Evolutionary conservation across 2,888 invertebrate genomes (phyloP), one percentile per base, ranked within the genome.

Genomic region (Sepiola atlantica): DNA sequence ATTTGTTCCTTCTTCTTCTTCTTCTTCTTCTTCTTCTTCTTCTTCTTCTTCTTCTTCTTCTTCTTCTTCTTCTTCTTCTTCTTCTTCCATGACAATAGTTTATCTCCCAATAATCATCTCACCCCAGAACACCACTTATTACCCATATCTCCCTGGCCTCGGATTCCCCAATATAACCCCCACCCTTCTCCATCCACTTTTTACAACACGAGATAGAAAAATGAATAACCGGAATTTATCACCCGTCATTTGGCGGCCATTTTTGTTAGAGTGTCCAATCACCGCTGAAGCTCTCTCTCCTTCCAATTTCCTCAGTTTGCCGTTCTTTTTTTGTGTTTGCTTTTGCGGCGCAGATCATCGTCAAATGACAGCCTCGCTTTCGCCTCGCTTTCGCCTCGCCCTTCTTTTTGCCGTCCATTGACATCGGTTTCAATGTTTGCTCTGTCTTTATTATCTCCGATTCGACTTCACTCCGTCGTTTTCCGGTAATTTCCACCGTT

Each of bases 11-110:
- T 57, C 57, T 57, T 20, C 57, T 1, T 57, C 57, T 16, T 1
- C 0, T 20, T 0, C 24, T 24, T 0, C 21, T 57, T 57, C 2
- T n/a, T n/a, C n/a, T n/a, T n/a, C n/a, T n/a, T n/a, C n/a, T n/a
- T n/a, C 28, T 28, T 24, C 61, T 28, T 28, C 77, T 14, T 77
- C 18, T 77, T 12, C n/a, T 21, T 61, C 61, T 77, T 77, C n/a
- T 18, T 14, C 77, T n/a, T 18, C 77, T 18, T 61, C 24, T 8
- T 16, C n/a, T 77, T 4, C 77, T 32, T n/a, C 12, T 32, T 10
- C 3, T n/a, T 18, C 14, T 20, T 77, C n/a, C 10, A 10, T n/a
- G 1, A n/a, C 77, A 77, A 77, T 77, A 77, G 77, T 77, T 77
- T 77, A 77, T 77, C 77, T 77, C n/a, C n/a, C 14, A 77, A 45